phyloP scores from a whole-genome alignment of 2,888 invertebrate species.

The Bellardia bayeri region DNA sequence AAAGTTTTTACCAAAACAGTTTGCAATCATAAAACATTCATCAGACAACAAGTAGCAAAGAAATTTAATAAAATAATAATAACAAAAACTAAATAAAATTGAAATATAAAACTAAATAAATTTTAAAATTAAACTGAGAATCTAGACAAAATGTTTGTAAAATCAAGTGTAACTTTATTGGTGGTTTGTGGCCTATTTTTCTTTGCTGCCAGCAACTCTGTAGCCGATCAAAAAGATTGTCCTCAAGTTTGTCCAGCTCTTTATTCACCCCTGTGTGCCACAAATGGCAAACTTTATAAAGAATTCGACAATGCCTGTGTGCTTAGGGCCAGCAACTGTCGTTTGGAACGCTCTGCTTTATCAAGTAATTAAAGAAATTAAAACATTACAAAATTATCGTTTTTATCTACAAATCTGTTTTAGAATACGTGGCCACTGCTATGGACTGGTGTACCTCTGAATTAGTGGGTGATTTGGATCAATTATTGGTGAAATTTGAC shows the following conservation, averaged over 20 bases:
- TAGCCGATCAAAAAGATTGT: slow-evolving; percentile 76
- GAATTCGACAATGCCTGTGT: slow-evolving; percentile 79
- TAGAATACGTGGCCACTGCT: slow-evolving; percentile 77
- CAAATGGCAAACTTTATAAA: slow-evolving; percentile 77
- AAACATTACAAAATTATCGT: not conserved
- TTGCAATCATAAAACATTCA: slow-evolving; percentile 17
- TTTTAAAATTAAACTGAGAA: not conserved
- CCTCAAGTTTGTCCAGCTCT: slow-evolving; percentile 77
- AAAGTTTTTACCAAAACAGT: slow-evolving; percentile 30
- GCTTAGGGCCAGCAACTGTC: slow-evolving; percentile 78
- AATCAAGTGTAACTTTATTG: not conserved
- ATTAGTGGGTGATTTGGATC: slow-evolving; percentile 75
- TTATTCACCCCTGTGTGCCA: slow-evolving; percentile 78
- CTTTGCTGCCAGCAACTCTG: slow-evolving; percentile 51
- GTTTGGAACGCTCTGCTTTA: slow-evolving; percentile 73
- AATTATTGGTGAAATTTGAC: slow-evolving; percentile 74
- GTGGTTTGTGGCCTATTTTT: slow-evolving; percentile 21
- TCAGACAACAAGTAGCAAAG: slow-evolving; percentile 41
- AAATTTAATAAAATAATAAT: slow-evolving; percentile 2
- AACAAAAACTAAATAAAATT: not conserved
- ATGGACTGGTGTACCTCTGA: slow-evolving; percentile 81
- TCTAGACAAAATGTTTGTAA: slow-evolving; percentile 44
- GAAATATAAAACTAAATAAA: not conserved
- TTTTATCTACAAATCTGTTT: not conserved
- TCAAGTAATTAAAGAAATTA: slow-evolving; percentile 74